Percentiles rank a stretch among this genome's conserved stretches.
phyloP scores from a whole-genome alignment of 92 coral and sea anemone species.

The Micromussa lordhowensis region DNA sequence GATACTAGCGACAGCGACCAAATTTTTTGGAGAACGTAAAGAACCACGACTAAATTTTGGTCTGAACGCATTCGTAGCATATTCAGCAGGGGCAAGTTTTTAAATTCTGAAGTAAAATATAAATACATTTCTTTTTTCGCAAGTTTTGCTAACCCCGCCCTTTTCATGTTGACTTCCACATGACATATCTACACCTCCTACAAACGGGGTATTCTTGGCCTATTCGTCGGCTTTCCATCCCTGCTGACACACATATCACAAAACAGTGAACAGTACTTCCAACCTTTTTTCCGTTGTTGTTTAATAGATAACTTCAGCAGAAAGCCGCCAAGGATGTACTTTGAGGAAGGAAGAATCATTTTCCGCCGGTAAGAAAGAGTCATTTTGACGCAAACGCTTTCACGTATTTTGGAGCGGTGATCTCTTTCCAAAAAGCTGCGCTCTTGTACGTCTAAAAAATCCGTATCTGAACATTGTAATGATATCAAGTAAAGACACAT shows the following conservation, averaged over 20 bases:
- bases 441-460: background rate
- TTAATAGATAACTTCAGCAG: conserved; percentile 9
- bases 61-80: no score
- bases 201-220: background rate
- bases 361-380: background rate
- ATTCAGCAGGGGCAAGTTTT: no score
- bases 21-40: no score
- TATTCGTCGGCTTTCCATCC: no score
- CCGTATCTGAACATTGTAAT: background rate
- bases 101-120: no score
- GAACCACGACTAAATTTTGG: no score
- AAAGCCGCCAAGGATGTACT: background rate
- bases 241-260: background rate
- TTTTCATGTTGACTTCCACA: background rate
- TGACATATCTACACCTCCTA: background rate
- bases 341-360: conserved; percentile 18
- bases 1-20: no score
- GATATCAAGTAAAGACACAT: background rate
- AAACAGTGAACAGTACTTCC: background rate
- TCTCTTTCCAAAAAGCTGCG: background rate
- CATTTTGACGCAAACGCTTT: background rate
- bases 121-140: no score
- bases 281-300: background rate
- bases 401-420: background rate
- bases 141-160: background rate